Evolutionary conservation across 2,113 vertebrate genomes (phyloP), one percentile per base, ranked within the genome.

Genomic region (Pygoscelis adeliae): DNA sequence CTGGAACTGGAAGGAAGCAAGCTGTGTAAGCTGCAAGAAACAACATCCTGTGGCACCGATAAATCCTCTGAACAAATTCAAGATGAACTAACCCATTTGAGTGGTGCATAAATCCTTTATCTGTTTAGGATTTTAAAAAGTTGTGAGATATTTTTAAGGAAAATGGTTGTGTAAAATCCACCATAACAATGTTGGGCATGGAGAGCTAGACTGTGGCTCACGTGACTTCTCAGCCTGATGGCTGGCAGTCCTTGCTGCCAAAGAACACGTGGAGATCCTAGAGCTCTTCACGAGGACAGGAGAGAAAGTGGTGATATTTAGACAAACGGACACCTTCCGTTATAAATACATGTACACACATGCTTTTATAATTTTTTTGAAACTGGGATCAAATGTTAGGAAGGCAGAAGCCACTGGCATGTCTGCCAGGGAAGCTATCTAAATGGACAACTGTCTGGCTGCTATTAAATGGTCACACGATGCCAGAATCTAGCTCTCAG

Each of bases 81-180:
- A 97, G 96, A 95, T 73, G 96, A 97, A 98, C 97, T 98, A 93
- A 96, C 96, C 97, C 83, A 5, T 93, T 85, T 83, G 88, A 97
- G 97, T 96, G 98, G 97, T 98, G 98, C 98, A 98, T 76, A 98
- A 97, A 98, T 98, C 97, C 95, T 97, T 96, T 83, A 62, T 96
- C 98, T 97, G 96, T 93, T 97, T 94, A 97, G 98, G 98, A 97
- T 95, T 96, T 96, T 70, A 58, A 22, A 83, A 97, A 98, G 96
- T 98, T 80, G 92, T 98, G 98, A 97, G 97, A 94, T 97, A 76
- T 97, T 98, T 98, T 98, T 97, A 97, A 98, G 97, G 93, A 96
- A 97, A 97, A 96, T 36, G 95, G 96, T 97, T 98, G 94, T 98
- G 91, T 98, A 97, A 98, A 97, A 97, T 89, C 97, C 91, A 96